Percentiles rank a stretch among this genome's conserved stretches.
phyloP scores from a whole-genome alignment of 2,797 vertebrate genomes.

The Falco concolor region DNA sequence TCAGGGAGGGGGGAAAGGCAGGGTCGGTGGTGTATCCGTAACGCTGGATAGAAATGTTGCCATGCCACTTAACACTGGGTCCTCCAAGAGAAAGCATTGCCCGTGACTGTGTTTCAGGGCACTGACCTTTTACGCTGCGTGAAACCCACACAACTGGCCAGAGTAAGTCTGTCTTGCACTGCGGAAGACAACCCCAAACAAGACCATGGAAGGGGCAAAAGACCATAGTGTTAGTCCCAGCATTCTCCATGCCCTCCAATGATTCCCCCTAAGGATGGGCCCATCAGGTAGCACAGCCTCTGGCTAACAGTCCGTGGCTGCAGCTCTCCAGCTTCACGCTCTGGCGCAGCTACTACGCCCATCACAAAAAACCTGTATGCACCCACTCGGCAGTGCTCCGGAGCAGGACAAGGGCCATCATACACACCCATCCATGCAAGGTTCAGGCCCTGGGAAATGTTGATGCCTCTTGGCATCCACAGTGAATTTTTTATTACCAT shows the following conservation, averaged over 20 bases:
- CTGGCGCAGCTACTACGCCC: fast-evolving
- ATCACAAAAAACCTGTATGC: background rate
- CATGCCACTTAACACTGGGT: background rate
- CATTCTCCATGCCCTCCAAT: fast-evolving
- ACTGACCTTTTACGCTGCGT: background rate
- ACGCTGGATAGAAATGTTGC: background rate
- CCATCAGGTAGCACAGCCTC: background rate
- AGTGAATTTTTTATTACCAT: background rate
- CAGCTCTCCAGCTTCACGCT: background rate
- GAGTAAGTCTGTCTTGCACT: background rate
- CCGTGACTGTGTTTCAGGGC: background rate
- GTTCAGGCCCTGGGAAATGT: background rate
- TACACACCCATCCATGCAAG: fast-evolving
- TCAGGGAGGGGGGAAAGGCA: fast-evolving
- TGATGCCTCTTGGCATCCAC: background rate
- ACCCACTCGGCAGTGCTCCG: fast-evolving
- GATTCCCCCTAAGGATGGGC: background rate
- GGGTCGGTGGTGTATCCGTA: background rate
- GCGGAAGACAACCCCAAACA: background rate
- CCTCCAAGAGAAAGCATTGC: background rate
- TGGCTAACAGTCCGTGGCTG: background rate
- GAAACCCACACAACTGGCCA: background rate
- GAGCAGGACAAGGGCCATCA: background rate
- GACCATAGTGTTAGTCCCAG: background rate
- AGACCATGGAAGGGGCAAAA: background rate